Evolutionary conservation across 2,113 vertebrate genomes (phyloP).

Genomic region (Salminus brasiliensis): DNA sequence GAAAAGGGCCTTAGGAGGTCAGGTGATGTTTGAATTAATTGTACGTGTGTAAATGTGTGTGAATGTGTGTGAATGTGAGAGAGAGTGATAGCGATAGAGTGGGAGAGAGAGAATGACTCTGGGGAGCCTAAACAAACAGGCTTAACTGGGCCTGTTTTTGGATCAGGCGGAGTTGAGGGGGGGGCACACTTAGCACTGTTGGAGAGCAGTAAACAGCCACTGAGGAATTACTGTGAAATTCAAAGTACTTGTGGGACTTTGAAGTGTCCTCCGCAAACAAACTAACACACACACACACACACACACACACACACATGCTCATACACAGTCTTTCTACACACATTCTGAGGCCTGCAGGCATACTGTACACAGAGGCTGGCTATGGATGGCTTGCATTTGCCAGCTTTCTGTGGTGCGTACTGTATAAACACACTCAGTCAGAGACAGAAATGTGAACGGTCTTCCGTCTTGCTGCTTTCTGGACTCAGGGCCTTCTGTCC

Average conservation of each 20-base stretch:
- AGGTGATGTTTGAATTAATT: slow-evolving; percentile 14
- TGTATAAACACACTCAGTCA: not conserved
- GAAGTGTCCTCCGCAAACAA: slow-evolving; percentile 59
- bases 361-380: slow-evolving; percentile 40
- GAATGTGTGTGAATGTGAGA: slow-evolving; percentile 24
- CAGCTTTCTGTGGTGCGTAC: not conserved
- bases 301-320: slow-evolving; percentile 51
- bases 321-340: slow-evolving; percentile 47
- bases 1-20: not conserved
- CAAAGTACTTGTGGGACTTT: slow-evolving; percentile 59
- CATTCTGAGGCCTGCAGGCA: slow-evolving; percentile 43
- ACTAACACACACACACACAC: slow-evolving; percentile 44
- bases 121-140: slow-evolving; percentile 74
- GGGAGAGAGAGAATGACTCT: slow-evolving; percentile 53
- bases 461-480: not conserved
- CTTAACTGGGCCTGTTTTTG: slow-evolving; percentile 75
- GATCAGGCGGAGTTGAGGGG: slow-evolving; percentile 66
- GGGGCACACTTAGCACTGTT: slow-evolving; percentile 72
- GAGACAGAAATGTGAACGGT: not conserved
- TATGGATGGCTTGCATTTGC: not conserved
- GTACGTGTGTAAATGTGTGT: not conserved
- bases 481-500: not conserved
- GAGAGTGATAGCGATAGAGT: slow-evolving; percentile 32
- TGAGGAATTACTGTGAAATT: slow-evolving; percentile 73
- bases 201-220: slow-evolving; percentile 74